Percentiles rank a stretch among this genome's conserved stretches.
Evolutionary conservation across 1,140 invertebrate species (phyloP).

Genomic region (Atta colombica): DNA sequence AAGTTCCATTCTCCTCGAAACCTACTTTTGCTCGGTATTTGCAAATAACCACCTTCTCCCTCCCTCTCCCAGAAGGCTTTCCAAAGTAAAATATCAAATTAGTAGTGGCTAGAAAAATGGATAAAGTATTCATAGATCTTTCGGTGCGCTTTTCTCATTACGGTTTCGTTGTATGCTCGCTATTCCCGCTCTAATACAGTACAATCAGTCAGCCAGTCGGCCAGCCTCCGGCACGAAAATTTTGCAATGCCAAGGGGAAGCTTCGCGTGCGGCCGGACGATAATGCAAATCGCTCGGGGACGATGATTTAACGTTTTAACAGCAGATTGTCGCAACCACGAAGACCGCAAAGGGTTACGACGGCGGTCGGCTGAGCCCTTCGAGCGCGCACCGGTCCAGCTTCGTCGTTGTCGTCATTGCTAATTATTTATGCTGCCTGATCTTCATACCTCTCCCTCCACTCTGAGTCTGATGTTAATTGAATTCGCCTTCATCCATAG

Average conservation of each 20-base stretch:
- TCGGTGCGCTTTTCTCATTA: constrained; percentile 30
- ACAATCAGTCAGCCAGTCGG: not conserved
- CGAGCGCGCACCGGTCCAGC: constrained; percentile 49
- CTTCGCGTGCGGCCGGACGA: constrained; percentile 55
- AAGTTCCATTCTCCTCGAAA: not conserved
- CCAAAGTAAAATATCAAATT: constrained; percentile 2
- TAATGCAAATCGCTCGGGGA: constrained; percentile 62
- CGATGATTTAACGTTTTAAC: constrained; percentile 73
- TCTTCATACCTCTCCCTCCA: constrained; percentile 53
- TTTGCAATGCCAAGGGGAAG: constrained; percentile 27
- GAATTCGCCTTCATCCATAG: constrained; percentile 66
- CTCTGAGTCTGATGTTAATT: constrained; percentile 64
- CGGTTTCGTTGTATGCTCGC: constrained; percentile 5
- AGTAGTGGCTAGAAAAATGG: not conserved
- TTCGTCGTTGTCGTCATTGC: constrained; percentile 40
- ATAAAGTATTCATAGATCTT: not conserved
- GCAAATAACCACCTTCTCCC: too few relatives aligned
- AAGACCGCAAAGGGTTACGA: constrained; percentile 70
- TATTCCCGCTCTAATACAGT: not conserved
- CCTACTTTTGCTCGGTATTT: not conserved
- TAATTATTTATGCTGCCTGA: constrained; percentile 74
- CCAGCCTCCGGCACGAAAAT: constrained; percentile 29
- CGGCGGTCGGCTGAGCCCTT: constrained; percentile 18
- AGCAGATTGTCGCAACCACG: constrained; percentile 72
- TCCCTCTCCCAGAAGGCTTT: not conserved